A percentile compares a stretch with the other conserved stretches of the same genome.
These are phyloP conservation scores for Sialia sialis DNA, from an alignment of 2,113 vertebrate genomes.

Conservation along the genomic window DNA sequence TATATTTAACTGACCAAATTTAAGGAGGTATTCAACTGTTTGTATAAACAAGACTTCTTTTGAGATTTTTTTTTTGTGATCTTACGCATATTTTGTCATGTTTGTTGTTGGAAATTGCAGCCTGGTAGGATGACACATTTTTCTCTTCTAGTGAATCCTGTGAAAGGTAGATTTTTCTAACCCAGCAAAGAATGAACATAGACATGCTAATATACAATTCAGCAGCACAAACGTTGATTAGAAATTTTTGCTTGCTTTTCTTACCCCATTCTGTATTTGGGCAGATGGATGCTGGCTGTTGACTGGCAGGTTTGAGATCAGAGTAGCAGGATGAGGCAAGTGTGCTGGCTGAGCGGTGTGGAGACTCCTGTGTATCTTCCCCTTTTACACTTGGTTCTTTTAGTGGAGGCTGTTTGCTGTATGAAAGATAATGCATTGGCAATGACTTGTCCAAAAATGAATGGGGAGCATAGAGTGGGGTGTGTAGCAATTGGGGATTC, in stretches of 20 bases:
- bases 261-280: neutral
- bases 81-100: neutral
- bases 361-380: neutral
- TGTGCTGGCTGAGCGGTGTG: neutral
- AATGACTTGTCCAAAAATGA: neutral
- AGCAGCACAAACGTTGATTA: neutral
- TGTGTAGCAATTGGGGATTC: fast-evolving
- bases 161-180: neutral
- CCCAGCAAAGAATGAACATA: neutral
- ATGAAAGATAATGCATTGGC: neutral
- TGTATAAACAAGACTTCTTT: neutral
- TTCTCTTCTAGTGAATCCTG: neutral
- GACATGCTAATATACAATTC: neutral
- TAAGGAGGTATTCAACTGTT: neutral
- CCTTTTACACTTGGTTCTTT: neutral
- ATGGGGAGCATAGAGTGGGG: neutral
- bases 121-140: neutral
- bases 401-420: neutral
- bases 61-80: neutral
- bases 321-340: neutral
- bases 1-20: neutral
- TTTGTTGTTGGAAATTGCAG: neutral
- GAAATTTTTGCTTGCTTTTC: neutral
- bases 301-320: neutral
- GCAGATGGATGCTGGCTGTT: neutral